phyloP scores from a whole-genome alignment of 2,113 vertebrate genomes.

The Xerus inauris region DNA sequence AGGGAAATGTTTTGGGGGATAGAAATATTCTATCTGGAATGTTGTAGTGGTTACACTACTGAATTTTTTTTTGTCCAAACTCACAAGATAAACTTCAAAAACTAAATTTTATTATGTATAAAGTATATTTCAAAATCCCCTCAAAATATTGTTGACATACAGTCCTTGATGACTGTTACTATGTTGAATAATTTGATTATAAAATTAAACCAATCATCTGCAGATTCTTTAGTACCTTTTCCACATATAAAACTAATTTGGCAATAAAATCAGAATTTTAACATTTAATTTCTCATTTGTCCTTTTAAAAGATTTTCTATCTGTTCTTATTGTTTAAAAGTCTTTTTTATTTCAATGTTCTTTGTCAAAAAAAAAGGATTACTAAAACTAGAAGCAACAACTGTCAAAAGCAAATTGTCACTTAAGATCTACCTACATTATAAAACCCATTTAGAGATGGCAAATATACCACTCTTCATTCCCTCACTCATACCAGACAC shows the following conservation, averaged over 20 bases:
- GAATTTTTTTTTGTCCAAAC: background rate
- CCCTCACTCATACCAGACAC: background rate
- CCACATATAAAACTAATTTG: background rate
- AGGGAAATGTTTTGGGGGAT: background rate
- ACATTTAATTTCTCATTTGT: slow-evolving; percentile 20
- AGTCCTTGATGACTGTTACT: slow-evolving; percentile 2
- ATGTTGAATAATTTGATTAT: slow-evolving; percentile 41
- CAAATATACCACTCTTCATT: background rate
- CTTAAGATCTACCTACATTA: background rate
- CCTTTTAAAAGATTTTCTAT: slow-evolving; percentile 23
- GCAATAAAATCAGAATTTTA: slow-evolving; percentile 41
- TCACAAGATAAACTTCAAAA: background rate
- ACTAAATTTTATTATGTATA: background rate
- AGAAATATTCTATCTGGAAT: background rate
- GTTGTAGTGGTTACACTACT: background rate
- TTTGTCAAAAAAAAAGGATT: background rate
- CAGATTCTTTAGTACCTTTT: slow-evolving; percentile 14
- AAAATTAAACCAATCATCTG: slow-evolving; percentile 53
- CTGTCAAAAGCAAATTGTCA: background rate
- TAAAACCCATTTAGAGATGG: background rate
- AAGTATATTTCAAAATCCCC: background rate
- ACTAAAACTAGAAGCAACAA: slow-evolving; percentile 40
- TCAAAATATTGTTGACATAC: background rate
- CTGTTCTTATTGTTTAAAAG: background rate
- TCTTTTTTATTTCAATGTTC: background rate